Evolutionary conservation across 2,797 vertebrate genomes (phyloP).

Genomic region (Onychomys arenicola): DNA sequence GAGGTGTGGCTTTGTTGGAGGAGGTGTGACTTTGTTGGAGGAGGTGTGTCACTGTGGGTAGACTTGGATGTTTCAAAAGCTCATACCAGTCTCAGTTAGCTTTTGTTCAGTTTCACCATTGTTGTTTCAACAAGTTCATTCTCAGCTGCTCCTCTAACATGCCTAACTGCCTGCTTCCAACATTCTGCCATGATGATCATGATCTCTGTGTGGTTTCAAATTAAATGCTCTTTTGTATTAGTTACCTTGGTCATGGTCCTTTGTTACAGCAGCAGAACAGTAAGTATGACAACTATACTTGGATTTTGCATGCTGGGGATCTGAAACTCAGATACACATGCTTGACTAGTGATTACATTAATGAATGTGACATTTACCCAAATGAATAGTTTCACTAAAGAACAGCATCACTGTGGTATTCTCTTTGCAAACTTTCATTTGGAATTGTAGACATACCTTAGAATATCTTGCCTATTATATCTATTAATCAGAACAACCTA

Average conservation of each 20-base stretch:
- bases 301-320: neutral
- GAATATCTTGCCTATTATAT: neutral
- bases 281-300: neutral
- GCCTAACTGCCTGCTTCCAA: neutral
- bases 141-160: neutral
- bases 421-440: slow-evolving; percentile 17
- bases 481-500: neutral
- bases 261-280: neutral
- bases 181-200: neutral
- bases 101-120: neutral
- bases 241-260: neutral
- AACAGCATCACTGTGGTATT: neutral
- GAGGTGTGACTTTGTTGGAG: neutral
- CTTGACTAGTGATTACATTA: neutral
- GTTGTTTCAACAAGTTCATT: neutral
- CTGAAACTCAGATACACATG: neutral
- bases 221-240: neutral
- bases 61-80: neutral
- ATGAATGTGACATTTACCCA: neutral
- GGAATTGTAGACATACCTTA: neutral
- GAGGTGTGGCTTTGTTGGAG: neutral
- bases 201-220: neutral
- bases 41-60: too few species aligned
- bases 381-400: neutral
- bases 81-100: neutral